These are phyloP conservation scores for Apogon hyalosoma DNA, from an alignment of 2,797 vertebrate species.

Conservation along the genomic window DNA sequence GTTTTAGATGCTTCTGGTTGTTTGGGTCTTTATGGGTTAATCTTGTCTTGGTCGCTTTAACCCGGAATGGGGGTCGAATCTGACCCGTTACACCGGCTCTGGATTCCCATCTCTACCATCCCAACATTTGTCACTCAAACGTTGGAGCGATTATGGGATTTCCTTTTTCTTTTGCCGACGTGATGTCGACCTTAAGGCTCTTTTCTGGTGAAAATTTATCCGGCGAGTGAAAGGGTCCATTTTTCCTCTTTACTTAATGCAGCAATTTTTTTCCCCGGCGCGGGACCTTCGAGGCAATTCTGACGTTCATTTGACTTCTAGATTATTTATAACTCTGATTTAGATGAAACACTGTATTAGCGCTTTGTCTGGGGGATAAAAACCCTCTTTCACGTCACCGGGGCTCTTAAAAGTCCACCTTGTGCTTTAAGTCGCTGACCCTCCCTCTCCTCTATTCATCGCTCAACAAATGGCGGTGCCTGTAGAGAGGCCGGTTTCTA, in stretches of 20 bases:
- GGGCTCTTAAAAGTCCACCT: conserved; percentile 64
- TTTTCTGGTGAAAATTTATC: conserved; percentile 44
- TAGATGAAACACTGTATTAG: conserved; percentile 54
- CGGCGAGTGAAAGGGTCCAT: conserved; percentile 30
- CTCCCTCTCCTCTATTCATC: conserved; percentile 58
- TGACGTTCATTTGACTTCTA: conserved; percentile 60
- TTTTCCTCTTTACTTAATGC: conserved; percentile 69
- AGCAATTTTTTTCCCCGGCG: conserved; percentile 44
- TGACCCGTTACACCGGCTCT: no score
- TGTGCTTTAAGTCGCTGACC: conserved; percentile 68
- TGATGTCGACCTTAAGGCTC: conserved; percentile 16
- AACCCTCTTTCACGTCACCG: conserved; percentile 45
- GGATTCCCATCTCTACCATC: no score
- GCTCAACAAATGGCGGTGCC: conserved; percentile 45
- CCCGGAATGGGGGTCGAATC: no score
- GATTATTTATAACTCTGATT: conserved; percentile 77
- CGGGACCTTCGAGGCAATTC: conserved; percentile 62
- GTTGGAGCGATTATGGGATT: conserved; percentile 57
- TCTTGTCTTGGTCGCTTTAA: no score
- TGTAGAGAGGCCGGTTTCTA: conserved; percentile 24
- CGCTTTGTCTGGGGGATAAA: conserved; percentile 53
- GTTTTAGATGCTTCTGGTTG: no score
- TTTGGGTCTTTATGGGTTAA: no score
- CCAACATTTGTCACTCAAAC: conserved; percentile 15
- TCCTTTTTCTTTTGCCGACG: conserved; percentile 49